phyloP scores from a whole-genome alignment of 2,888 invertebrate genomes.

The Aphelenchoides bicaudatus region DNA sequence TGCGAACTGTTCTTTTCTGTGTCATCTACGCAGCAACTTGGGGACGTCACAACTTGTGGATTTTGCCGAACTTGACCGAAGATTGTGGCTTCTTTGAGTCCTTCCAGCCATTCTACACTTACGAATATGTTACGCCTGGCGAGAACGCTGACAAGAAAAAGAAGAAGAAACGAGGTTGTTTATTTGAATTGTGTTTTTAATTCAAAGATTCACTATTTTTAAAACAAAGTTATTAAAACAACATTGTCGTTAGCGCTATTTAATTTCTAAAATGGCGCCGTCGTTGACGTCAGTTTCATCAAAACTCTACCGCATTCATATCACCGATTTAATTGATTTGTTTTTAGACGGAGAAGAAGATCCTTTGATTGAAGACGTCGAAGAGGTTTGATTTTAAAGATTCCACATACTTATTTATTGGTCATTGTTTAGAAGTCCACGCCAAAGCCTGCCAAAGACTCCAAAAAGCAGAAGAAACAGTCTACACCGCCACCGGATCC shows the following conservation, averaged over 20 bases:
- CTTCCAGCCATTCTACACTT: slow-evolving; percentile 85
- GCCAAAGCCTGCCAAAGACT: background rate
- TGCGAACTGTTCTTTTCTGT: slow-evolving; percentile 85
- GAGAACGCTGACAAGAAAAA: slow-evolving; percentile 27
- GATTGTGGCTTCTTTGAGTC: slow-evolving; percentile 98
- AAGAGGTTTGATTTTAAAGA: too few species aligned
- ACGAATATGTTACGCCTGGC: slow-evolving; percentile 35
- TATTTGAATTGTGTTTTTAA: slow-evolving; percentile 16
- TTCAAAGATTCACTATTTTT: background rate
- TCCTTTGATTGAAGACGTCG: slow-evolving; percentile 5
- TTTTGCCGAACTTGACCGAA: slow-evolving; percentile 96
- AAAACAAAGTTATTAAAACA: background rate
- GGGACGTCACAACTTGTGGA: slow-evolving; percentile 90
- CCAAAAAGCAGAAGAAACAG: slow-evolving; percentile 7
- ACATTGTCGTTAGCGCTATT: too few species aligned
- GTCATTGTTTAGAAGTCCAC: too few species aligned
- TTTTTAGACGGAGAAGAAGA: slow-evolving; percentile 22
- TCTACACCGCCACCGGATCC: background rate
- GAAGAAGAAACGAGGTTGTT: slow-evolving; percentile 38
- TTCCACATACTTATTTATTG: too few species aligned
- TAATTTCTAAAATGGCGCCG: too few species aligned
- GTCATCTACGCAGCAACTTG: slow-evolving; percentile 81
- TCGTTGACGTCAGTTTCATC: too few species aligned
- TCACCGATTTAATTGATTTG: background rate
- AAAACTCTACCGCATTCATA: too few species aligned